Percentiles rank a stretch among this genome's conserved stretches.
These are phyloP conservation scores for Clanis bilineata DNA, from an alignment of 2,888 invertebrate species.

Conservation along the genomic window DNA sequence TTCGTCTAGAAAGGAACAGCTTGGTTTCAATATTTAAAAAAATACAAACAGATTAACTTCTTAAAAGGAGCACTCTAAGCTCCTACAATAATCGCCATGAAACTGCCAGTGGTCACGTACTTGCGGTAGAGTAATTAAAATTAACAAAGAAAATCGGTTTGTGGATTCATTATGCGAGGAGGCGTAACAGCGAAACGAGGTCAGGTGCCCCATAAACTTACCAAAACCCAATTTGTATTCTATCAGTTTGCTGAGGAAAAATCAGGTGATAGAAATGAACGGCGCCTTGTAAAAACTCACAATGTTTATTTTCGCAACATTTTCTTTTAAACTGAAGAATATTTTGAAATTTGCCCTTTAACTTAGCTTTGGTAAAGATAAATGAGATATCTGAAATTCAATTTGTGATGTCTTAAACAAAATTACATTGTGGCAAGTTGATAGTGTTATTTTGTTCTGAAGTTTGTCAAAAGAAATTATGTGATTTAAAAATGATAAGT, in stretches of 20 bases:
- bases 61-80: no score
- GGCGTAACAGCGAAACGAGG: neutral
- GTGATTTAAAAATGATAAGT: no score
- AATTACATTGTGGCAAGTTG: no score
- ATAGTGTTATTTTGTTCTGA: no score
- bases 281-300: conserved; percentile 6
- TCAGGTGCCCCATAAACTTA: conserved; percentile 2
- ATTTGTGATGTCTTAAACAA: no score
- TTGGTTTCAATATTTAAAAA: no score
- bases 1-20: no score
- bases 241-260: neutral
- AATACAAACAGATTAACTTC: no score
- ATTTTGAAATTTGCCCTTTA: neutral
- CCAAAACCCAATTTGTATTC: conserved; percentile 11
- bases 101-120: neutral
- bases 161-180: neutral
- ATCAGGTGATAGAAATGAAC: conserved; percentile 4
- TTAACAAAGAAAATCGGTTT: neutral
- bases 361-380: no score
- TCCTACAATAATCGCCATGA: no score
- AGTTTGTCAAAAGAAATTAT: no score
- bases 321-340: neutral
- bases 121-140: conserved; percentile 4
- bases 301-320: neutral
- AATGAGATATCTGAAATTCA: no score